Evolutionary conservation across 1,140 invertebrate genomes (phyloP), one percentile per base, ranked within the genome.

Genomic region (Apis florea): DNA sequence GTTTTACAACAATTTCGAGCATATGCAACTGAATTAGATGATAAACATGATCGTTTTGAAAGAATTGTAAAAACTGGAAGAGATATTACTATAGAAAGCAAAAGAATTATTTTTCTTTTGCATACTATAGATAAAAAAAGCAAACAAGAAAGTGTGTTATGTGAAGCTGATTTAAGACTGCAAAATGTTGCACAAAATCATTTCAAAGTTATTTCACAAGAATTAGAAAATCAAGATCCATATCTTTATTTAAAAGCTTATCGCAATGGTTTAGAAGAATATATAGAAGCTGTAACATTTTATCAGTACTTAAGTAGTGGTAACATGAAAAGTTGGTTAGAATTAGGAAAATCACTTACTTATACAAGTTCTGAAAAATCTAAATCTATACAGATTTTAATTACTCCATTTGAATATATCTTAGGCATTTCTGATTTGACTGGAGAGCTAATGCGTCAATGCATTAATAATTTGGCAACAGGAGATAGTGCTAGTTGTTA

Each of bases 31-130:
- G 96, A 97, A 88, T 93, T 98, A 12, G 97, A 98, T 88, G 93
- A 94, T 1, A 96, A 97, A 85, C 96, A 98, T 90, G 97, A 99
- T 92, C 95, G 97, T 87, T 96, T 96, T 90, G 98, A 99, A 90
- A 94, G 97, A 78, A 95, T 99, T 19, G 95, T 98, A 0, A 98
- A 98, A 93, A 92, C 96, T 1, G 96, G 96, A 81, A 93, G 98
- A 66, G 98, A 98, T 91, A 96, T 98, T n/a, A 98, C 97, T 3
- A 98, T 98, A 83, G 97, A 98, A 90, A 98, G 97, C 88, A 99
- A 99, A 91, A 94, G 97, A 83, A 96, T 97, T 21, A 99, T 99
- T 79, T 98, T 98, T 91, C 92, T 97, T 24, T 92, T 99, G 19
- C 98, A 98, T 89, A 96, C 97, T 49, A 93, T 96, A 68, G 94